phyloP scores from a whole-genome alignment of 2,888 invertebrate species.

The Lycophotia porphyrea region DNA sequence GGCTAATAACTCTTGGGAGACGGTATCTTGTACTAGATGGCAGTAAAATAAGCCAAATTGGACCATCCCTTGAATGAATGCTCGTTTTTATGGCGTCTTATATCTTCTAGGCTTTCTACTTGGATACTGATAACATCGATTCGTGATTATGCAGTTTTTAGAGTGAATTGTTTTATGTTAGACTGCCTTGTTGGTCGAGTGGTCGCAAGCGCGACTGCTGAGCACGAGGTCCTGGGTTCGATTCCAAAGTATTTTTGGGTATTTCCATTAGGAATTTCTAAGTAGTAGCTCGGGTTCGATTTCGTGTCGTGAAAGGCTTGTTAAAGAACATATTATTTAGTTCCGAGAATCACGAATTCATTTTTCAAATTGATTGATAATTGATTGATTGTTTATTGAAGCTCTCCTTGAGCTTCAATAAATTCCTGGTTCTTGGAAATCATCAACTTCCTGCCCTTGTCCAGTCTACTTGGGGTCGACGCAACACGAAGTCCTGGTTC shows the following conservation, averaged over 20 bases:
- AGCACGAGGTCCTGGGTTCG: not conserved
- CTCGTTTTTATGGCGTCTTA: conserved; percentile 80
- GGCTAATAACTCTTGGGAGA: conserved; percentile 82
- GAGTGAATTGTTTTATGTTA: conserved; percentile 19
- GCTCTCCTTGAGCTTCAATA: too few relatives aligned
- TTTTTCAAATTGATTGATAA: too few relatives aligned
- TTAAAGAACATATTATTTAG: not conserved
- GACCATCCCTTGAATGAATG: conserved; percentile 78
- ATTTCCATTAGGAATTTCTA: not conserved
- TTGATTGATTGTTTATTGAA: too few relatives aligned
- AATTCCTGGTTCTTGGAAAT: not conserved
- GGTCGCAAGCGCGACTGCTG: not conserved
- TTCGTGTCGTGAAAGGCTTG: too few relatives aligned
- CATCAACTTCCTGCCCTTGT: too few relatives aligned
- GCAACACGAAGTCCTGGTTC: too few relatives aligned
- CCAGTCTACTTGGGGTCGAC: too few relatives aligned
- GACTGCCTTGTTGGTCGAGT: not conserved
- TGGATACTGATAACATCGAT: conserved; percentile 75
- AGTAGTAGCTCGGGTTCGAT: too few relatives aligned
- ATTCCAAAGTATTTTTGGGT: not conserved
- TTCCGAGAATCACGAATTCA: not conserved
- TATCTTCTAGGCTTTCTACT: conserved; percentile 77
- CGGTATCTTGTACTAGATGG: conserved; percentile 81
- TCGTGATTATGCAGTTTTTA: conserved; percentile 46
- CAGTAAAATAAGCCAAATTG: conserved; percentile 87